These are phyloP conservation scores for Passer montanus DNA, from an alignment of 2,113 vertebrate species.

Conservation along the genomic window DNA sequence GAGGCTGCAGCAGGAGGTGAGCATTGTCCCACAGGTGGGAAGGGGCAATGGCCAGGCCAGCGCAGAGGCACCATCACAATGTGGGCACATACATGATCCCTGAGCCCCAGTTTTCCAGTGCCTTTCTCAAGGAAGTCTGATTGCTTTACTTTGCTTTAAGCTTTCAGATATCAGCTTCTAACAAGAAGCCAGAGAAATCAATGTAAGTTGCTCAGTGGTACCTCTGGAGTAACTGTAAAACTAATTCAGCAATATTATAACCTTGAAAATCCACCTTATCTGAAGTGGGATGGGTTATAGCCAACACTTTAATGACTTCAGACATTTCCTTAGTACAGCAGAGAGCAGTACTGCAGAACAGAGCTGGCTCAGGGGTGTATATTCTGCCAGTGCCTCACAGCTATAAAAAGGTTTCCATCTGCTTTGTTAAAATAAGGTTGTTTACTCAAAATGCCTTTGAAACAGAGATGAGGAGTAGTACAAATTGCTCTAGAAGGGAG, in stretches of 20 bases:
- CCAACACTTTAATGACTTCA: not conserved
- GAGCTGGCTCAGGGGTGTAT: not conserved
- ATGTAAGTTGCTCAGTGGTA: not conserved
- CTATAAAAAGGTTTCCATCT: constrained; percentile 70
- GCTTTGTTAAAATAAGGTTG: constrained; percentile 60
- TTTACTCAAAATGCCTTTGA: constrained; percentile 46
- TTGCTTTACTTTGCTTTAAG: not conserved
- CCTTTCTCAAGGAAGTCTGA: not conserved
- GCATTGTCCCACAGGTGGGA: not conserved
- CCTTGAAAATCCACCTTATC: not conserved
- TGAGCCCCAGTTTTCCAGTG: not conserved
- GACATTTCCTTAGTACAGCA: not conserved
- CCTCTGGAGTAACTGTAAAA: not conserved
- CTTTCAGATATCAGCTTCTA: not conserved
- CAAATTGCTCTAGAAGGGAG: not conserved
- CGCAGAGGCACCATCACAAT: not conserved
- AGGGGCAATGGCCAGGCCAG: not conserved
- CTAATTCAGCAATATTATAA: not conserved
- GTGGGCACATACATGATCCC: accelerated
- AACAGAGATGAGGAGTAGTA: constrained; percentile 2
- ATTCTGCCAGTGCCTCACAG: not conserved
- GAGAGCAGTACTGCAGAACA: not conserved
- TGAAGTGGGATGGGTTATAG: not conserved
- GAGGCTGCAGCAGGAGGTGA: not conserved
- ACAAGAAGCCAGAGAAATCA: not conserved